Base-by-base conservation (phyloP, 2,888 invertebrate genomes). In the Phaedon cochleariae region DNA sequence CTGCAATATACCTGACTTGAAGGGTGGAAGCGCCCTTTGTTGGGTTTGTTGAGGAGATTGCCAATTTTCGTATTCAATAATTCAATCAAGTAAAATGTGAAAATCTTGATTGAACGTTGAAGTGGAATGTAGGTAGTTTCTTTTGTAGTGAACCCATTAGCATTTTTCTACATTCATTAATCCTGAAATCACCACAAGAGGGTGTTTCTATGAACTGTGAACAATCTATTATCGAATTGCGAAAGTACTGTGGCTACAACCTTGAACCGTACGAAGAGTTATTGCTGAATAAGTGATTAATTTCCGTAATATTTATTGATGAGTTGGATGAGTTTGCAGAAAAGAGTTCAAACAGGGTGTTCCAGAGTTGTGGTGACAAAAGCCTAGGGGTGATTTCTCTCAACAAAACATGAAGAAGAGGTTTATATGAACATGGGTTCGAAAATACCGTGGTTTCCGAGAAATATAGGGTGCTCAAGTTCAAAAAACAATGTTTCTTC, bases 231-330 rank as follows among this genome's bases (percentile, higher is more conserved):
- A 34, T 34, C 34, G 12, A 34, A 34, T 34, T 34, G 34, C 12
- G 34, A 34, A 6, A 6, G 26, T 26, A 26, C 26, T 3, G 6
- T 7, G 34, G 6, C 2, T 34, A 2, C 34, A 9, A 61, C 69
- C 67, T 69, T 65, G 63, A 60, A 55, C 37, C 55, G 45, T 64
- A 67, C 53, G 66, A 59, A 59, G 62, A 68, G 59, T 57, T 67
- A 65, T 12, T 10, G 34, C n/a, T n/a, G n/a, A n/a, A n/a, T n/a
- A 34, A 34, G 26, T 71, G 71, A 71, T 68, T 71, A 69, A 71
- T 71, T 61, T 49, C 51, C 21, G 31, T 21, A 0, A 45, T 29
- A 51, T 46, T 31, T 49, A 68, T 71, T 65, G 71, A 67, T 71
- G 63, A 34, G 12, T 10, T 34, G 10, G 34, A 34, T 34, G 34